These are phyloP conservation scores for Riptortus pedestris DNA, from an alignment of 1,140 invertebrate species.

Conservation along the genomic window DNA sequence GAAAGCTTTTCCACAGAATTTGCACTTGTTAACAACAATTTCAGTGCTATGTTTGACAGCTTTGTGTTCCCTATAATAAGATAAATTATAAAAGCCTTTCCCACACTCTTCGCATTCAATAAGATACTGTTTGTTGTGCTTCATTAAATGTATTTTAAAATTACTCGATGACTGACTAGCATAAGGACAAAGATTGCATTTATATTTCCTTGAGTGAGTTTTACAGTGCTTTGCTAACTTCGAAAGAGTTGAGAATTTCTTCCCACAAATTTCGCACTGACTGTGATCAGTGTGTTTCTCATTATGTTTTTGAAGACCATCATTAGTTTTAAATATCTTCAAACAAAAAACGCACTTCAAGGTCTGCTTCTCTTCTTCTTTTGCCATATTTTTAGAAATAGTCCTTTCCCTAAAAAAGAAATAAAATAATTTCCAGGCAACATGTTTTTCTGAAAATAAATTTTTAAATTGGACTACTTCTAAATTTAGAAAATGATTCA, in stretches of 20 bases:
- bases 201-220: constrained; percentile 1
- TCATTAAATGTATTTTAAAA: constrained; percentile 27
- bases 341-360: background rate
- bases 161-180: constrained; percentile 16
- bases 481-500: no score
- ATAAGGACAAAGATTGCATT: constrained; percentile 21
- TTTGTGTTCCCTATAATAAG: constrained; percentile 22
- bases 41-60: constrained; percentile 16
- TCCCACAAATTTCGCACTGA: background rate
- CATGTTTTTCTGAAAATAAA: background rate
- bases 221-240: background rate
- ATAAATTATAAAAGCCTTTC: constrained; percentile 26
- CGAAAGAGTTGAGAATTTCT: background rate
- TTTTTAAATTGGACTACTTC: no score
- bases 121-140: constrained; percentile 24
- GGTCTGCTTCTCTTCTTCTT: background rate
- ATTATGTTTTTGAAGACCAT: background rate
- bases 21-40: constrained; percentile 42
- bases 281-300: background rate
- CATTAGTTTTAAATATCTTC: background rate
- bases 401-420: background rate
- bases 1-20: constrained; percentile 51
- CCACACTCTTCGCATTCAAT: constrained; percentile 23
- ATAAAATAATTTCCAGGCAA: background rate
- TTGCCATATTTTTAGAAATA: background rate